Percentiles rank a stretch among this genome's conserved stretches.
These are phyloP conservation scores for Cossypha heuglini DNA, from an alignment of 2,797 vertebrate genomes.

Conservation along the genomic window DNA sequence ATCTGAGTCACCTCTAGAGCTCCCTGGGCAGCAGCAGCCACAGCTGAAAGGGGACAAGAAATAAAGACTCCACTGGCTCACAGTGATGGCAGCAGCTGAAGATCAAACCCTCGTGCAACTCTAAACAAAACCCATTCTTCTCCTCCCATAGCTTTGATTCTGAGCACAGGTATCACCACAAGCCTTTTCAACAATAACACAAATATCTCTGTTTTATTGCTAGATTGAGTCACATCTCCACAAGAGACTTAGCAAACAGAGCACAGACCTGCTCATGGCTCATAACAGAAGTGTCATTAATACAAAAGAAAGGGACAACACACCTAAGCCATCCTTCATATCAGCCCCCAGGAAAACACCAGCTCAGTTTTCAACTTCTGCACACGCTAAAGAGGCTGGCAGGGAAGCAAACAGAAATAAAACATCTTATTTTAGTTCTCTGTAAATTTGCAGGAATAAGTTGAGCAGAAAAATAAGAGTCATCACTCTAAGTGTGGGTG, in stretches of 20 bases:
- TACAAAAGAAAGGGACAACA: neutral
- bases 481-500: neutral
- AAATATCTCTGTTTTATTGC: neutral
- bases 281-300: neutral
- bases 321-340: neutral
- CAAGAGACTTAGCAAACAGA: neutral
- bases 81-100: neutral
- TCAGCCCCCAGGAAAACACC: neutral
- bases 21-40: neutral
- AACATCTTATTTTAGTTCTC: neutral
- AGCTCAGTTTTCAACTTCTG: neutral
- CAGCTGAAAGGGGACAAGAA: accelerated
- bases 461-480: neutral
- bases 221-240: neutral
- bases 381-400: neutral
- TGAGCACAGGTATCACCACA: neutral
- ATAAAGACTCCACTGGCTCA: neutral
- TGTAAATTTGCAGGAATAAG: neutral
- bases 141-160: neutral
- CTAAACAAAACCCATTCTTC: neutral
- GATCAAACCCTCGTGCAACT: neutral
- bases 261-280: accelerated
- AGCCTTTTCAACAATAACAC: neutral
- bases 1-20: neutral
- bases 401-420: neutral